Conservation (phyloP, 2,888 invertebrate genomes). For the Ypsolopha scabrella region DNA sequence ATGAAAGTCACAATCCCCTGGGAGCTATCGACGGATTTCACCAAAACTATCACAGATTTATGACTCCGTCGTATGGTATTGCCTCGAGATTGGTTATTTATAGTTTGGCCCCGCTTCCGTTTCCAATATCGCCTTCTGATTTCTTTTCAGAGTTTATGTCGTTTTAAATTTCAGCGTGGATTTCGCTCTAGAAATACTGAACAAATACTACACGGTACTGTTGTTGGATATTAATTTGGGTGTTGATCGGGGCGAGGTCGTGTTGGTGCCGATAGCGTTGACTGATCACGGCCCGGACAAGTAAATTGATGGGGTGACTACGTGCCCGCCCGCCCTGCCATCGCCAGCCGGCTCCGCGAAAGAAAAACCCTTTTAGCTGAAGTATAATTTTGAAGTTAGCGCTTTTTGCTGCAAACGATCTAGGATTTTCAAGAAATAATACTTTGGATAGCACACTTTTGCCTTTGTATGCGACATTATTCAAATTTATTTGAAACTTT, state of each 20-base stretch:
- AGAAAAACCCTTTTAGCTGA: too few relatives aligned
- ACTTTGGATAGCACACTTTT: too few relatives aligned
- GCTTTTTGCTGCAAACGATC: too few relatives aligned
- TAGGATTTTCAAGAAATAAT: too few relatives aligned
- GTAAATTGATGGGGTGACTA: constrained; percentile 53
- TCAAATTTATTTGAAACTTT: too few relatives aligned
- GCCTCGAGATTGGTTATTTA: constrained; percentile 32
- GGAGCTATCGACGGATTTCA: constrained; percentile 20
- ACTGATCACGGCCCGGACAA: constrained; percentile 52
- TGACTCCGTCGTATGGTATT: constrained; percentile 27
- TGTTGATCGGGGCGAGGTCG: constrained; percentile 34
- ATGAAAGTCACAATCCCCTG: constrained; percentile 14
- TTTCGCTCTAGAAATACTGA: too few relatives aligned
- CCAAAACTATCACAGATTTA: constrained; percentile 33
- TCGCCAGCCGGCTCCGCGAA: not conserved
- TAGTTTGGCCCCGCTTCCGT: constrained; percentile 15
- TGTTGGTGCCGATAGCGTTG: constrained; percentile 48
- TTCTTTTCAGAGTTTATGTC: not conserved
- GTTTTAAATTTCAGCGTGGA: too few relatives aligned
- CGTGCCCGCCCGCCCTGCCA: constrained; percentile 46
- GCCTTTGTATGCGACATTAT: too few relatives aligned
- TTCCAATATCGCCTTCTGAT: not conserved
- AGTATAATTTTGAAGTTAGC: too few relatives aligned
- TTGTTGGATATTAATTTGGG: constrained; percentile 41
- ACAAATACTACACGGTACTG: too few relatives aligned